Base-by-base conservation (phyloP, 2,797 vertebrate species). In the Iguana delicatissima region DNA sequence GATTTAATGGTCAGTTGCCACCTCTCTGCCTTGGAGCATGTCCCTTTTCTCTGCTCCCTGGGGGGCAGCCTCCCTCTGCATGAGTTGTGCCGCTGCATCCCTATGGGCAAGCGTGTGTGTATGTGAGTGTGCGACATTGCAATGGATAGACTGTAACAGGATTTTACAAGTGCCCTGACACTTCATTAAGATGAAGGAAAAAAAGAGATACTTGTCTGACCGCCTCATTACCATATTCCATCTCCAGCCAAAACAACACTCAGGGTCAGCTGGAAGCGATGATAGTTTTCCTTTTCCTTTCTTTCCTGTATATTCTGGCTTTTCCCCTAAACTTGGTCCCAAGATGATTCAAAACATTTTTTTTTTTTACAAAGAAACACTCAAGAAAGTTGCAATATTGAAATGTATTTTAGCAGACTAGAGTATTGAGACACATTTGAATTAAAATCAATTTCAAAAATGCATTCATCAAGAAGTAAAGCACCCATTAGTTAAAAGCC, bases 181-280 rank as follows among this genome's bases (percentile, higher is more conserved):
- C 94, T 96, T 96, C 93, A 86, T 96, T 95, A 95, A 96, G 0
- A 59, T n/a, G 35, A 8, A 42, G 67, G 35, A 20, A 52, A n/a
- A 32, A 52, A 52, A 20, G n/a, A 6, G 1, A 1, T 0, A 22
- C 42, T 74, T 14, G 6, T 88, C 95, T 92, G 93, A 1, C 10
- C 29, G 7, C 90, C 92, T 94, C 95, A 95, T 98, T 97, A 97
- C 96, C 95, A 82, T 90, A 84, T 91, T 83, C 94, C 88, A 83
- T 77, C 89, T 38, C 35, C 55, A 62, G 85, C 32, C 1, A 7
- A 38, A 69, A 4, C 76, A 18, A 35, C 55, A 0, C 29, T 57
- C 74, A 10, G 74, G 86, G 80, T 89, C 84, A 64, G 32, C 26
- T 20, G 46, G 64, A 32, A 46, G 80, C 69, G 46, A 24, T 77